Base-by-base conservation (phyloP, 2,113 vertebrate genomes). In the Hepsetus odoe region DNA sequence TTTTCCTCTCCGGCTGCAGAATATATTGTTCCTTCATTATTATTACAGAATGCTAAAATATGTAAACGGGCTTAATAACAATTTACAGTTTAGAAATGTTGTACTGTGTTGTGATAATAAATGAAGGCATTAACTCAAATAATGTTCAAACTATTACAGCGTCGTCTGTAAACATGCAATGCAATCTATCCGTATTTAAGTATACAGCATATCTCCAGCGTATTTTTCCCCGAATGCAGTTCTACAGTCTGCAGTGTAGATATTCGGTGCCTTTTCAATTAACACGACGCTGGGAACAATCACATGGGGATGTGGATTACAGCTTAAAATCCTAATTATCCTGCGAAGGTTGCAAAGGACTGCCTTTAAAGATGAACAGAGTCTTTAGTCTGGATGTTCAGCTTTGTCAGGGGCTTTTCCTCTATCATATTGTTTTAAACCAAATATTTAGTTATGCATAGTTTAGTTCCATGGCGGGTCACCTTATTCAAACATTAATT, bases 271-370 rank as follows among this genome's bases (percentile, higher is more conserved):
- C 74, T 87, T 91, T 92, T 91, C 91, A 87, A 93, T 91, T 90
- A 90, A 85, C 86, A 76, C 40, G 78, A 85, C 79, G 90, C 88
- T 88, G 90, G n/a, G 87, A 91, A 90, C 86, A 88, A 90, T 92
- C 90, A 83, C 72, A 80, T 76, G 75, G 70, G 80, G 85, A 83
- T 77, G 53, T 75, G 82, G 85, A 75, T 55, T 87, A 86, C 86
- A 87, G 88, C 90, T 90, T 87, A 89, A 91, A 90, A 91, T 91
- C 89, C 85, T 90, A 91, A 92, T 94, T 90, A 90, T 80, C 80
- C 88, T 88, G 91, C 87, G 82, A 87, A 87, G 86, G 90, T 91
- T 91, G 86, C 91, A 91, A 90, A 88, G 83, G 75, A 75, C 74
- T 78, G 68, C 65, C 35, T 82, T 81, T 55, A 67, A 51, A 26